phyloP scores from a whole-genome alignment of 2,113 vertebrate species.

The Indri indri region DNA sequence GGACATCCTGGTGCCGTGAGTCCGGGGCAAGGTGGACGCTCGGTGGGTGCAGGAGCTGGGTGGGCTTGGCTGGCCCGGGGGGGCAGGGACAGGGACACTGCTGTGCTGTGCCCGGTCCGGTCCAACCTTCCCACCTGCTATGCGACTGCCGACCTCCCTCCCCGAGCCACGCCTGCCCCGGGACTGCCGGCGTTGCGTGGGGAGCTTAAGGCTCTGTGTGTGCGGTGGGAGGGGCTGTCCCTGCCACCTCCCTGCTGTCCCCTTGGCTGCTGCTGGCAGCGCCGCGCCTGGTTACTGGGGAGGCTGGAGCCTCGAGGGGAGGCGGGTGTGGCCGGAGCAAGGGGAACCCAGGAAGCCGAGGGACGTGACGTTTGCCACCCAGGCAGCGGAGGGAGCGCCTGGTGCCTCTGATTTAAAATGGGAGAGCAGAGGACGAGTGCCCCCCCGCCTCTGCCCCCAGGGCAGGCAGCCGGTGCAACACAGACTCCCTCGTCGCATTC shows the following conservation, averaged over 20 bases:
- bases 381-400: too few species aligned
- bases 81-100: not conserved
- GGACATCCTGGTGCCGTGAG: not conserved
- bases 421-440: not conserved
- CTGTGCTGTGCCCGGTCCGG: not conserved
- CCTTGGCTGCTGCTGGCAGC: too few species aligned
- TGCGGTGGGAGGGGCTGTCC: not conserved
- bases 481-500: accelerated
- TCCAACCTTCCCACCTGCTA: not conserved
- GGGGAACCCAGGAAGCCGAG: too few species aligned
- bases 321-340: too few species aligned
- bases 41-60: not conserved
- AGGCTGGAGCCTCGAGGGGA: too few species aligned
- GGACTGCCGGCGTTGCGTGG: not conserved
- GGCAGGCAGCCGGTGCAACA: not conserved
- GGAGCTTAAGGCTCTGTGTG: not conserved
- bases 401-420: too few species aligned
- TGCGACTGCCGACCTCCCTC: not conserved
- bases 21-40: not conserved
- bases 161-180: not conserved
- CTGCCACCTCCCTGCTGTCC: not conserved
- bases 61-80: not conserved
- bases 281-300: too few species aligned
- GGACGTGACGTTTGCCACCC: too few species aligned
- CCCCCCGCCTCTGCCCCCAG: not conserved